phyloP scores from a whole-genome alignment of 1,140 invertebrate genomes.

The Hylaeus volcanicus region DNA sequence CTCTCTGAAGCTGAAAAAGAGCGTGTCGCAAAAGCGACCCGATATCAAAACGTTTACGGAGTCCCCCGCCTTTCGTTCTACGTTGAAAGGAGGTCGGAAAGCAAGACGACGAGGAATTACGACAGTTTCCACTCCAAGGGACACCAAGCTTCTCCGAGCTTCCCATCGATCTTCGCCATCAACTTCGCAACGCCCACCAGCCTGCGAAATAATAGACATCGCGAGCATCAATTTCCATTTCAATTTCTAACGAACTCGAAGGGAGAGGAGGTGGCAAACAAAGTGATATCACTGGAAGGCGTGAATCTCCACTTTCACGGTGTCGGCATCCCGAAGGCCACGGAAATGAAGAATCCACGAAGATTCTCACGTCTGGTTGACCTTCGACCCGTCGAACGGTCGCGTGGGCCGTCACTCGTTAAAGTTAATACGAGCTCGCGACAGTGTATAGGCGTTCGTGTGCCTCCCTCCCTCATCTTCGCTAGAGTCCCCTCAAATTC shows the following conservation, averaged over 20 bases:
- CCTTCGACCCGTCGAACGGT: constrained; percentile 67
- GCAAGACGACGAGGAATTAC: not conserved
- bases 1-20: too few species aligned
- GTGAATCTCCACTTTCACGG: constrained; percentile 52
- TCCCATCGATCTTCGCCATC: constrained; percentile 15
- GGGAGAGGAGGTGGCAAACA: too few species aligned
- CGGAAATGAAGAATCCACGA: constrained; percentile 63
- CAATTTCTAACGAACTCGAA: constrained; percentile 32
- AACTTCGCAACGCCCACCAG: not conserved
- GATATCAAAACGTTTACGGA: not conserved
- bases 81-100: not conserved
- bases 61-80: too few species aligned
- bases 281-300: constrained; percentile 31
- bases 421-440: constrained; percentile 69
- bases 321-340: constrained; percentile 51
- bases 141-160: constrained; percentile 9
- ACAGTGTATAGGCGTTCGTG: constrained; percentile 49
- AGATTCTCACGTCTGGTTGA: constrained; percentile 74
- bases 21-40: too few species aligned
- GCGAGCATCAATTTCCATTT: constrained; percentile 5
- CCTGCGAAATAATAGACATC: constrained; percentile 26
- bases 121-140: constrained; percentile 6
- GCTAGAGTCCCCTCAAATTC: not conserved
- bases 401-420: constrained; percentile 74
- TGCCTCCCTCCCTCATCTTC: constrained; percentile 6